Evolutionary conservation across 2,113 vertebrate genomes (phyloP).

Genomic region (Tamias sibiricus): DNA sequence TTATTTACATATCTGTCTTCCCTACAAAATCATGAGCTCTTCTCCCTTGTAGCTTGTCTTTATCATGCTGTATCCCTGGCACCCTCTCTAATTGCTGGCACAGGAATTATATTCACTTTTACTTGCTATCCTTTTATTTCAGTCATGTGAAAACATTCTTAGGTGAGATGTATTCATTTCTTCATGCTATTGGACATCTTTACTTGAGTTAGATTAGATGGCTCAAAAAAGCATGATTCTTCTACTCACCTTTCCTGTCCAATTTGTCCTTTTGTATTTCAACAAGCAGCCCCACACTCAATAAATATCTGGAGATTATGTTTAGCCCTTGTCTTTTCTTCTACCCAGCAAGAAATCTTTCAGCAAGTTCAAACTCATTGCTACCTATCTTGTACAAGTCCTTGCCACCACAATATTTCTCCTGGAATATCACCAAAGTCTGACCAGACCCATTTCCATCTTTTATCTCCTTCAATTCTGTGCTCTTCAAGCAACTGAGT

Average conservation of each 20-base stretch:
- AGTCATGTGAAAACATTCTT: not conserved
- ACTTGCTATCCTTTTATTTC: not conserved
- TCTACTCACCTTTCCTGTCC: not conserved
- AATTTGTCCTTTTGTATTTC: not conserved
- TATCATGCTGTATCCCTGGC: not conserved
- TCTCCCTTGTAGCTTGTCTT: not conserved
- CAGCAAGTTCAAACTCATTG: not conserved
- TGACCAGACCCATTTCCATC: not conserved
- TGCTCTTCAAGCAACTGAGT: not conserved
- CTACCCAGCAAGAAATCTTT: not conserved
- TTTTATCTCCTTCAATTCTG: not conserved
- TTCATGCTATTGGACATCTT: not conserved
- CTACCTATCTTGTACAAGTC: not conserved
- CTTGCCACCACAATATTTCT: not conserved
- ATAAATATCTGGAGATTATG: not conserved
- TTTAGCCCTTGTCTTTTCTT: not conserved
- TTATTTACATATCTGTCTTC: not conserved
- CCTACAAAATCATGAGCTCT: accelerated
- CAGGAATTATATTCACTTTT: not conserved
- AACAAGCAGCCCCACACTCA: not conserved
- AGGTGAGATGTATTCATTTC: not conserved
- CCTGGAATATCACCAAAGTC: not conserved
- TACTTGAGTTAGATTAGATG: not conserved
- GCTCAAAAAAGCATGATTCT: not conserved
- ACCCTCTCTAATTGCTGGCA: not conserved